These are phyloP conservation scores for Lepus americanus DNA, from an alignment of 2,113 vertebrate species.

Conservation along the genomic window DNA sequence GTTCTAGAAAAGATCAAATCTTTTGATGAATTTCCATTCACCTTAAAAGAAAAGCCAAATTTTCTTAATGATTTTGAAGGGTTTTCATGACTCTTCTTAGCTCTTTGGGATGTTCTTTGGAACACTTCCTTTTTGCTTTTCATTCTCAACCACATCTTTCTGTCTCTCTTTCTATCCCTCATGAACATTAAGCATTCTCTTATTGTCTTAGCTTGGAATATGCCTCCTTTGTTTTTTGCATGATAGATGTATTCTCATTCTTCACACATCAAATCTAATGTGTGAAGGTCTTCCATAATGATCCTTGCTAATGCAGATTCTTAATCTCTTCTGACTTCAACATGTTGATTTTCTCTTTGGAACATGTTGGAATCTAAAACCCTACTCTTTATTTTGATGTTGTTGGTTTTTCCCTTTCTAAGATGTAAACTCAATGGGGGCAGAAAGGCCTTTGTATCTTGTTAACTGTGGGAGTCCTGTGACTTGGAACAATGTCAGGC, in stretches of 20 bases:
- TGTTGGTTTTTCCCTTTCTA: not conserved
- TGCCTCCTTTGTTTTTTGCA: not conserved
- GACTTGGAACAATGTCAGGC: not conserved
- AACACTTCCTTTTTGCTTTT: not conserved
- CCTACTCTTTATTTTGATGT: not conserved
- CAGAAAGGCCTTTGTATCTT: not conserved
- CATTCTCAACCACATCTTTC: not conserved
- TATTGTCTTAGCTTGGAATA: not conserved
- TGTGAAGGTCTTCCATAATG: not conserved
- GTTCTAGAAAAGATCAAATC: not conserved
- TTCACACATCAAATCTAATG: not conserved
- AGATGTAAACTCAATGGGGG: not conserved
- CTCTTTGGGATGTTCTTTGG: not conserved
- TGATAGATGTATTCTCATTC: not conserved
- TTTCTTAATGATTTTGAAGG: not conserved
- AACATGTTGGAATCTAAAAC: not conserved
- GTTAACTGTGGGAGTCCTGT: not conserved
- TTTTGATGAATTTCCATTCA: not conserved
- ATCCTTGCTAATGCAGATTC: not conserved
- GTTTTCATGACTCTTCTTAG: not conserved
- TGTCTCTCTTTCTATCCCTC: not conserved
- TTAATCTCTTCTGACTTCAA: not conserved
- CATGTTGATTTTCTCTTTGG: not conserved
- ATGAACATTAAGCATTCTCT: not conserved
- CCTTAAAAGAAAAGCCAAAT: constrained; percentile 16